Conservation (phyloP, 1,140 invertebrate genomes). For the Drosophila carrolli region DNA sequence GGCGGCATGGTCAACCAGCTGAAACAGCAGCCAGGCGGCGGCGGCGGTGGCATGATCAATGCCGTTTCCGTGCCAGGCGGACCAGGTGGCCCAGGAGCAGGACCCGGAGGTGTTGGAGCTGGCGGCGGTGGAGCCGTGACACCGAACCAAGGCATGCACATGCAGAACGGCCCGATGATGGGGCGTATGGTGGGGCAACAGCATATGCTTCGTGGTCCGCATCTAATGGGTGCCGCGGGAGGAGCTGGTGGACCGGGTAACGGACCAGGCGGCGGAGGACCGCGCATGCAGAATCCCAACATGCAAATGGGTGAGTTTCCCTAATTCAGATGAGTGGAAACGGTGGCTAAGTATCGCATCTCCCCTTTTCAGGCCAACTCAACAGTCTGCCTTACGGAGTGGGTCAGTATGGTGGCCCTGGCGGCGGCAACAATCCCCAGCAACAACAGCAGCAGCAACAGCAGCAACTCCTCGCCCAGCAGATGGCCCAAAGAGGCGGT, state of each 20-base stretch:
- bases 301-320: slow-evolving; percentile 77
- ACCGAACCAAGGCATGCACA: slow-evolving; percentile 84
- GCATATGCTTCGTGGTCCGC: slow-evolving; percentile 81
- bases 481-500: slow-evolving; percentile 85
- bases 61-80: slow-evolving; percentile 72
- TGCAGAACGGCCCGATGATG: slow-evolving; percentile 90
- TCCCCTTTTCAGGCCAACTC: slow-evolving; percentile 64
- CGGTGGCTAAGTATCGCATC: neutral
- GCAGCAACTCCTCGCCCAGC: slow-evolving; percentile 75
- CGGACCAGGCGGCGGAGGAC: slow-evolving; percentile 70
- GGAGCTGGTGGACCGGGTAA: slow-evolving; percentile 55
- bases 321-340: neutral
- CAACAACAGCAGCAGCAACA: slow-evolving; percentile 70
- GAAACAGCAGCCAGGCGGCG: slow-evolving; percentile 85
- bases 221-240: slow-evolving; percentile 68
- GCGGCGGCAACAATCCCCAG: slow-evolving; percentile 65
- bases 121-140: slow-evolving; percentile 59
- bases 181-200: slow-evolving; percentile 86
- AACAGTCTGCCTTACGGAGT: slow-evolving; percentile 83
- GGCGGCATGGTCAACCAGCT: slow-evolving; percentile 53
- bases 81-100: slow-evolving; percentile 37
- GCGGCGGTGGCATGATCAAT: slow-evolving; percentile 84
- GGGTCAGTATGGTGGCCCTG: slow-evolving; percentile 70
- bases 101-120: slow-evolving; percentile 48
- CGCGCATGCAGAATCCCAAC: slow-evolving; percentile 85